A percentile compares a stretch with the other conserved stretches of the same genome.
Conservation (phyloP, 1,140 invertebrate species). For the Trachymyrmex cornetzi region DNA sequence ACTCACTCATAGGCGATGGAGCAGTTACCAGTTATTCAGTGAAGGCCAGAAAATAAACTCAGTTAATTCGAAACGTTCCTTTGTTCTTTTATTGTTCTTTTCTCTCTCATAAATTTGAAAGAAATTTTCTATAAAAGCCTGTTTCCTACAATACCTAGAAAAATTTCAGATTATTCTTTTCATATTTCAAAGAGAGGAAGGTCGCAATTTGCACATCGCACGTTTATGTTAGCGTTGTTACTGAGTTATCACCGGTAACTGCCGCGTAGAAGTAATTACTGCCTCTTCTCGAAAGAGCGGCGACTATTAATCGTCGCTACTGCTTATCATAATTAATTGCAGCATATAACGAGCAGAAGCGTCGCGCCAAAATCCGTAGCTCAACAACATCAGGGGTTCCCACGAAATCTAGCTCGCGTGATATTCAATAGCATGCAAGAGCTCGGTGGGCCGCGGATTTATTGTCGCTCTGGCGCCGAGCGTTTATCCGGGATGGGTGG, state of each 20-base stretch:
- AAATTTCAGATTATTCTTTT: conserved; percentile 26
- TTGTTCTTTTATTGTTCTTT: too few species aligned
- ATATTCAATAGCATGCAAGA: conserved; percentile 44
- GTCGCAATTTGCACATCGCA: conserved; percentile 41
- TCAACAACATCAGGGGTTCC: conserved; percentile 30
- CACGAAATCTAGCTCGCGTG: conserved; percentile 37
- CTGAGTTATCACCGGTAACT: conserved; percentile 59
- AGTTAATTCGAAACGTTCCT: too few species aligned
- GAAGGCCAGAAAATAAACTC: too few species aligned
- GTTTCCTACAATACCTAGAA: not conserved
- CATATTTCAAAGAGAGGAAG: conserved; percentile 39
- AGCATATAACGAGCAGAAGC: conserved; percentile 40
- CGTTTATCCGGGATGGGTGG: conserved; percentile 60
- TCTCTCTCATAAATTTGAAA: not conserved
- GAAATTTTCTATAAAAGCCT: too few species aligned
- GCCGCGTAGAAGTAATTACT: conserved; percentile 68
- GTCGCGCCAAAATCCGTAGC: conserved; percentile 45
- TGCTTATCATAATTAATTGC: conserved; percentile 73
- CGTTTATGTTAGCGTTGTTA: conserved; percentile 56
- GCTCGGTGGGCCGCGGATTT: conserved; percentile 42
- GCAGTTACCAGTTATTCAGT: too few species aligned
- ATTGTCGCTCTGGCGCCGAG: conserved; percentile 38
- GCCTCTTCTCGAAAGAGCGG: conserved; percentile 37
- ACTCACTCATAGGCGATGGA: too few species aligned
- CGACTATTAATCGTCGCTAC: conserved; percentile 64